Conservation (phyloP, 2,797 vertebrate genomes). For the Hirundo rustica region DNA sequence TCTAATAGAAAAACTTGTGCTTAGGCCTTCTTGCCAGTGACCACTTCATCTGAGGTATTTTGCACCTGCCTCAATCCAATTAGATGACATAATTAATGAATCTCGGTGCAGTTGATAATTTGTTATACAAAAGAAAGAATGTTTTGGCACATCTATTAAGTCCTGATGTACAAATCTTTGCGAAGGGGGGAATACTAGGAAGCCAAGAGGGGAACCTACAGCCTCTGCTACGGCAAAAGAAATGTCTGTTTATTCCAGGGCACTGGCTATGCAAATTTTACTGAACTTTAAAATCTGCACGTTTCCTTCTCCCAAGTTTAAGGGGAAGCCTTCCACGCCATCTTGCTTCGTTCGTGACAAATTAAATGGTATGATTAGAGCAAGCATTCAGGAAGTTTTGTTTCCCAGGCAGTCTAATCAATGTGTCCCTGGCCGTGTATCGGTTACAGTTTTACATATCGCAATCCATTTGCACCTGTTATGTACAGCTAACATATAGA, state of each 20-base stretch:
- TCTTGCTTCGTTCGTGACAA: conserved; percentile 74
- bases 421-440: conserved; percentile 74
- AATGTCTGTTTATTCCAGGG: conserved; percentile 2
- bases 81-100: conserved; percentile 98
- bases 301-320: background rate
- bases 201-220: conserved; percentile 10
- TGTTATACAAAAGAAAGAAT: conserved; percentile 84
- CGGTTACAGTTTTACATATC: conserved; percentile 78
- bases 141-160: conserved; percentile 86
- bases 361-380: conserved; percentile 78
- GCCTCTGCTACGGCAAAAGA: background rate
- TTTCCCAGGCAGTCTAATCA: conserved; percentile 76
- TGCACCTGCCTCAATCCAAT: conserved; percentile 97
- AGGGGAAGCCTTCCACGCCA: conserved; percentile 40
- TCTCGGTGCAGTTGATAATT: conserved; percentile 87
- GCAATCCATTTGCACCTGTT: conserved; percentile 78
- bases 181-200: conserved; percentile 19
- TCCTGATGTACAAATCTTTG: conserved; percentile 80
- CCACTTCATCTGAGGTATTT: conserved; percentile 94
- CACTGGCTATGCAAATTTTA: background rate
- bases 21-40: conserved; percentile 89
- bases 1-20: conserved; percentile 96
- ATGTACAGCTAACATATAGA: conserved; percentile 68
- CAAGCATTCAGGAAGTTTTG: conserved; percentile 75
- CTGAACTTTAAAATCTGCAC: background rate